Base-by-base conservation (phyloP, 2,113 vertebrate species). In the Speoplatyrhinus poulsoni region DNA sequence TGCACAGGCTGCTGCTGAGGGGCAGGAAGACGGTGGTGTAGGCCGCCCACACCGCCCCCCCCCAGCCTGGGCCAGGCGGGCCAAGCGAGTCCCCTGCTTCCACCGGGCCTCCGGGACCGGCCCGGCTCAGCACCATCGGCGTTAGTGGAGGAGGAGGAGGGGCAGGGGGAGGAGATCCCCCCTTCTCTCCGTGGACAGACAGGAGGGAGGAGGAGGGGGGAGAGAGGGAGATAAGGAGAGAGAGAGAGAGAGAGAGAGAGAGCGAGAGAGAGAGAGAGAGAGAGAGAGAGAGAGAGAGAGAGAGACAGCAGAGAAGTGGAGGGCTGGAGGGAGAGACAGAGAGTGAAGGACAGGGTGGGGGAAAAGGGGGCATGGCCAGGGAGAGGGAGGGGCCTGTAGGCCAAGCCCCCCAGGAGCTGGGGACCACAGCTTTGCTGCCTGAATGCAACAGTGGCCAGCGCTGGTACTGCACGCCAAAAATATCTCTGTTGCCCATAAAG, bases 1-100 rank as follows among this genome's bases (percentile, higher is more conserved):
- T 94, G 79, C 48, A 77, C 61, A 93, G 81, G 83, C 92, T 92
- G 73, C 80, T 94, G 87, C 91, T 92, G 82, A 95, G 90, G 26
- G 92, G 93, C 70, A 94, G 73, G 74, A 95, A 93, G 68, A 93
- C 90, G 0, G 88, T 94, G 19, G 92, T 95, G 82, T 93, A 93
- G 0, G 88, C 86, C 1, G 89, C 90, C 81, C 93, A 88, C 62
- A 93, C 82, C 1, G 85, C 82, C 4, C 89, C 82, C 4, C 89
- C 82, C 87, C 90, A 94, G 78, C 82, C 83, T 0, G 64, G 82
- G 69, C 71, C 66, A 17, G 80, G 73, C 60, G 62, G 79, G 0
- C 26, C 16, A 0, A 82, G 69, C 0, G 12, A 85, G 65, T 90
- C 90, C 78, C 81, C 86, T 82, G 85, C 61, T 77, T 82, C 73